Percentiles rank a stretch among this genome's conserved stretches.
Conservation (phyloP, 2,113 vertebrate genomes). For the Galbula dea region DNA sequence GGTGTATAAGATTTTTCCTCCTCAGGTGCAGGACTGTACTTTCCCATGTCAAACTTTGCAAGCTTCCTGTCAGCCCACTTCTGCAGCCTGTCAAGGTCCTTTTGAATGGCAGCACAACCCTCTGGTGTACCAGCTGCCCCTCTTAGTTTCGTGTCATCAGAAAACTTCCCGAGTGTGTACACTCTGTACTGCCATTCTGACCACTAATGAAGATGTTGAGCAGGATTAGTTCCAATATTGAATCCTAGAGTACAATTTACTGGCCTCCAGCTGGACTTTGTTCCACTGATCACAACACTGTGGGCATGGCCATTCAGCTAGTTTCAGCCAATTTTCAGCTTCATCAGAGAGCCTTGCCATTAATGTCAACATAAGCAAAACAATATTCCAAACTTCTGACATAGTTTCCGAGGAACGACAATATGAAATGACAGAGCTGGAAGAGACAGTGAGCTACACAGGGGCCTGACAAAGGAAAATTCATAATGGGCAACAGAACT, state of each 20-base stretch:
- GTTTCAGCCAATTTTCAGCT: neutral
- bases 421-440: neutral
- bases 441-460: neutral
- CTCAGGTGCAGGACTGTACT: neutral
- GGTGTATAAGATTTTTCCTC: neutral
- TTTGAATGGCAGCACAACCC: neutral
- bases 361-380: neutral
- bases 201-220: neutral
- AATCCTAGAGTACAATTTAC: neutral
- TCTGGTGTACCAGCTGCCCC: neutral
- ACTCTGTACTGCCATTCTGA: neutral
- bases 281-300: neutral
- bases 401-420: neutral
- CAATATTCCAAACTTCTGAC: neutral
- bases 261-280: neutral
- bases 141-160: neutral
- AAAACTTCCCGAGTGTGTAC: neutral
- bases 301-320: accelerated
- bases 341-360: neutral
- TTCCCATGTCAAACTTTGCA: neutral
- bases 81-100: neutral
- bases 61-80: neutral
- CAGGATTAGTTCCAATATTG: neutral
- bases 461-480: neutral
- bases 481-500: neutral